Evolutionary conservation across 2,888 invertebrate species (phyloP), one percentile per base, ranked within the genome.

Genomic region (Crioceris asparagi): DNA sequence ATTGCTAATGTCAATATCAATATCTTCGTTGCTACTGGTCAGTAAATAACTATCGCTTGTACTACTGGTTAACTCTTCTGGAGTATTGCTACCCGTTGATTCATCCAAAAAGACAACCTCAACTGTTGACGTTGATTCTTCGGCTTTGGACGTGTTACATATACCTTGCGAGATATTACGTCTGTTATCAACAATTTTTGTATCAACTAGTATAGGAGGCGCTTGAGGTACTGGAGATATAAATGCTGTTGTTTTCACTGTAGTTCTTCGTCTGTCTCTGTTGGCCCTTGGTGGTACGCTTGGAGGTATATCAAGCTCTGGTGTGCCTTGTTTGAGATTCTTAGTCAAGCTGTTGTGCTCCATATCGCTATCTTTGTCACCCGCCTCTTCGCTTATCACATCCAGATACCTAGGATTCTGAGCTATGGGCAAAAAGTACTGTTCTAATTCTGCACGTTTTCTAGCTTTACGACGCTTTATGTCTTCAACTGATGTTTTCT

Each of bases 331-430:
- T 43, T 55, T 56, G 8, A 51, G 29, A 19, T 52, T 41, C 6
- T 40, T 38, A 6, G 45, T 49, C 6, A 71, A 45, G 18, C 47
- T 48, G 2, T 47, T 44, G 12, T 50, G 47, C 40, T 63, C 61
- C 32, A 47, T 67, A 45, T 74, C 69, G 46, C 76, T 77, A 4
- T 74, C 68, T 19, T 45, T 46, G 52, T 80, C 77, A 51, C 81
- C 81, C 3, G 74, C 74, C 66, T 85, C 85, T 62, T 85, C 85
- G 52, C 78, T 77, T 47, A 85, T 85, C 4, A 80, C 82, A 55
- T 83, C 83, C 53, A 85, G 66, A 46, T 74, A 79, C 55, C 81
- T 71, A 8, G 78, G 76, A 52, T 76, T 74, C 5, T 75, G 62
- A 40, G 67, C 64, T 31, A 70, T 71, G 1, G 77, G 70, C 37